Evolutionary conservation across 2,888 invertebrate species (phyloP).

Genomic region (Axea sp.): DNA sequence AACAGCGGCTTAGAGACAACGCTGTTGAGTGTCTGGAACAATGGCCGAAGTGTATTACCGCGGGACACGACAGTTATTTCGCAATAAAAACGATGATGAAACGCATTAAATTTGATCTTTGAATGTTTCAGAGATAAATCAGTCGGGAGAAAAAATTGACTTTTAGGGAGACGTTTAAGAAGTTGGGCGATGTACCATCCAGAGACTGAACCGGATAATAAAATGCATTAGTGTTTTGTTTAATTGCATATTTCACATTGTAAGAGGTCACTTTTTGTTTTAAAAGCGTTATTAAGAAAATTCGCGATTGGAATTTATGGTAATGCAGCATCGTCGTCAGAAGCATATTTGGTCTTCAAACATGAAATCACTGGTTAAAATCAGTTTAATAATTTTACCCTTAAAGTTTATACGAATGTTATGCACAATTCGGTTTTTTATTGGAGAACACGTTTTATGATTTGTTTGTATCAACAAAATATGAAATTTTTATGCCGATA

Average conservation of each 20-base stretch:
- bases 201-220: constrained; percentile 4
- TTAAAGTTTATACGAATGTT: too few species aligned
- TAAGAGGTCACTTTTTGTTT: constrained; percentile 3
- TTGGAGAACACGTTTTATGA: too few species aligned
- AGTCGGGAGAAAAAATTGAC: constrained; percentile 28
- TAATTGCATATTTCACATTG: constrained; percentile 45
- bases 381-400: too few species aligned
- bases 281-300: too few species aligned
- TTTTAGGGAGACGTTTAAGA: constrained; percentile 25
- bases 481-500: too few species aligned
- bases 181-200: constrained; percentile 11
- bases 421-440: too few species aligned
- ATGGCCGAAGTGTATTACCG: constrained; percentile 45
- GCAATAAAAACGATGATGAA: constrained; percentile 67
- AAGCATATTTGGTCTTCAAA: too few species aligned
- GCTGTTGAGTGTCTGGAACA: constrained; percentile 34
- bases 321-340: too few species aligned
- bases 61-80: constrained; percentile 67
- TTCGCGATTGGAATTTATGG: too few species aligned
- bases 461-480: too few species aligned
- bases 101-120: constrained; percentile 48
- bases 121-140: constrained; percentile 49
- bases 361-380: too few species aligned
- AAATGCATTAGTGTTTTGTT: constrained; percentile 32
- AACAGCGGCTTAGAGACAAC: constrained; percentile 66